Evolutionary conservation across 2,888 invertebrate genomes (phyloP).

Genomic region (Choristoneura rosaceana): DNA sequence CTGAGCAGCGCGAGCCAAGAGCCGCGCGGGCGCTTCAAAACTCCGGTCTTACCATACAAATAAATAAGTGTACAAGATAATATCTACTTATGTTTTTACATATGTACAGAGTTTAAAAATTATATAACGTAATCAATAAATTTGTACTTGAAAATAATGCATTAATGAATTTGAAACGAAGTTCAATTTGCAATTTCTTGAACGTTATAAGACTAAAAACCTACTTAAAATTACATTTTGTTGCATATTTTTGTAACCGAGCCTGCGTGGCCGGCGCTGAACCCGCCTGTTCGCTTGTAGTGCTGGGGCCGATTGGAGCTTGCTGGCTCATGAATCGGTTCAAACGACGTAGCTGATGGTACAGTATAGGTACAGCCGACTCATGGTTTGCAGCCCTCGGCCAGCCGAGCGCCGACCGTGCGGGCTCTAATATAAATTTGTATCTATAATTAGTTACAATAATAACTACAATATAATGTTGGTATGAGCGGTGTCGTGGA

Average conservation of each 20-base stretch:
- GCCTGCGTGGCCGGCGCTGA: constrained; percentile 57
- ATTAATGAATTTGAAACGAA: constrained; percentile 69
- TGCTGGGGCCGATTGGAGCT: too few relatives aligned
- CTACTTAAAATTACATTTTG: constrained; percentile 83
- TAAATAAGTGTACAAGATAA: constrained; percentile 78
- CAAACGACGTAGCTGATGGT: too few relatives aligned
- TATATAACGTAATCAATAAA: constrained; percentile 76
- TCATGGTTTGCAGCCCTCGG: background rate
- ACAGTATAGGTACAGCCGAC: too few relatives aligned
- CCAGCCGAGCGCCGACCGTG: constrained; percentile 56
- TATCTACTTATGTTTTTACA: constrained; percentile 78
- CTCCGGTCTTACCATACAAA: constrained; percentile 77
- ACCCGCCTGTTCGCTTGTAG: constrained; percentile 3
- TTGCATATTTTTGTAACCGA: constrained; percentile 67
- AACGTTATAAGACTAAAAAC: constrained; percentile 70
- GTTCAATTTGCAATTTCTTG: constrained; percentile 66
- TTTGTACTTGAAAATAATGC: constrained; percentile 80
- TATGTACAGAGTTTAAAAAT: constrained; percentile 78
- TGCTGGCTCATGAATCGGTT: too few relatives aligned
- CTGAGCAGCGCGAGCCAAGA: background rate
- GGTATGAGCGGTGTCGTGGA: constrained; percentile 85
- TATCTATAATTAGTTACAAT: constrained; percentile 79
- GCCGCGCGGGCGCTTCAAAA: constrained; percentile 45
- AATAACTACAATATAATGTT: constrained; percentile 83
- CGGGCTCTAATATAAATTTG: constrained; percentile 67